A percentile compares a stretch with the other conserved stretches of the same genome.
Evolutionary conservation across 2,888 invertebrate species (phyloP).

Genomic region (Synanthedon andrenaeformis): DNA sequence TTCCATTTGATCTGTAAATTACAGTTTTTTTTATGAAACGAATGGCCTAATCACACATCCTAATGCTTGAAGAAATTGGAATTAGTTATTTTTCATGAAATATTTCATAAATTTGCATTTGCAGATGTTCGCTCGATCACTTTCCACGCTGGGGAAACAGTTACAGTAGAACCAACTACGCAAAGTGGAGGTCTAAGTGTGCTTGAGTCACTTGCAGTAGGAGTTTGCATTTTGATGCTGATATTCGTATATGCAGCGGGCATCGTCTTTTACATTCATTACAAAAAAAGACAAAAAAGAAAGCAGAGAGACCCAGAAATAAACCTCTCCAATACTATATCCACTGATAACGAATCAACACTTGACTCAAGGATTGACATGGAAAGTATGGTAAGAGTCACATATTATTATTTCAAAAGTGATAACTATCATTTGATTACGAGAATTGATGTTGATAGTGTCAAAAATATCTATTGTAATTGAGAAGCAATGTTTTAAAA

Average conservation of each 20-base stretch:
- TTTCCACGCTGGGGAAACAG: conserved; percentile 75
- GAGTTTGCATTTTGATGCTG: conserved; percentile 81
- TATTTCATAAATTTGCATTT: conserved; percentile 16
- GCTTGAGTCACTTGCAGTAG: conserved; percentile 85
- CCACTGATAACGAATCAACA: conserved; percentile 44
- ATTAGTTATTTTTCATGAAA: too few species aligned
- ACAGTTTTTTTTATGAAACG: too few species aligned
- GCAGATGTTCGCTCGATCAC: conserved; percentile 83
- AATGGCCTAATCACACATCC: too few species aligned
- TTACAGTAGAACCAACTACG: conserved; percentile 56
- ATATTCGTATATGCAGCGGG: conserved; percentile 87
- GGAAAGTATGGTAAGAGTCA: conserved; percentile 48
- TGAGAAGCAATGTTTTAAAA: too few species aligned
- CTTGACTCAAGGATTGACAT: conserved; percentile 51
- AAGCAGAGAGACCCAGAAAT: conserved; percentile 52
- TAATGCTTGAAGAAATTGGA: too few species aligned
- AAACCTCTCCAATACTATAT: conserved; percentile 37
- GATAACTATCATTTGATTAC: not conserved
- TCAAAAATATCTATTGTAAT: too few species aligned
- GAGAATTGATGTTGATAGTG: not conserved
- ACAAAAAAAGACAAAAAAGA: conserved; percentile 75
- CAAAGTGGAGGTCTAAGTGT: conserved; percentile 75
- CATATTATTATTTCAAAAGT: not conserved
- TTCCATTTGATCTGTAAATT: too few species aligned
- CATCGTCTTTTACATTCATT: conserved; percentile 83